Conservation (phyloP, 2,797 vertebrate species). For the Prionace glauca region DNA sequence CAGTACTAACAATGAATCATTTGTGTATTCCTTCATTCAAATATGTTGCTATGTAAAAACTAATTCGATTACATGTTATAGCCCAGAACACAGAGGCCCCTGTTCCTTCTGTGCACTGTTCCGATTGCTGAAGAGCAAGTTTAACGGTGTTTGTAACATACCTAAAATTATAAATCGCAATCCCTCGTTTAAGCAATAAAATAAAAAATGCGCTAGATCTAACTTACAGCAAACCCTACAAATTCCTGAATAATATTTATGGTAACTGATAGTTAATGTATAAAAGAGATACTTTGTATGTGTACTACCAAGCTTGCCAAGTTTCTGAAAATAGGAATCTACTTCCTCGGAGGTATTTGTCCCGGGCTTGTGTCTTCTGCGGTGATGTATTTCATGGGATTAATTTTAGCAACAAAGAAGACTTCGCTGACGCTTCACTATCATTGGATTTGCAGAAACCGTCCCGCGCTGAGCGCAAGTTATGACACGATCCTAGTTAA, state of each 20-base stretch:
- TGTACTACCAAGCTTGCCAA: background rate
- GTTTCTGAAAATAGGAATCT: background rate
- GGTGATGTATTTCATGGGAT: background rate
- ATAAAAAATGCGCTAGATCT: background rate
- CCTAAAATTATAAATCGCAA: background rate
- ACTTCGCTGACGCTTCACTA: background rate
- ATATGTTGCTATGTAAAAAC: background rate
- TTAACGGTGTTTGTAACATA: background rate
- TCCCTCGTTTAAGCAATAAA: background rate
- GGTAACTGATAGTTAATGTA: background rate
- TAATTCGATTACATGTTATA: conserved; percentile 1
- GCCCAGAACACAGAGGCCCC: background rate
- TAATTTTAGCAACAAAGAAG: background rate
- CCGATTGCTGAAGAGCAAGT: background rate
- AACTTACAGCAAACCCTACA: background rate
- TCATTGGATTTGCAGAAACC: background rate
- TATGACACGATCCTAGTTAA: background rate
- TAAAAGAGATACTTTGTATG: background rate
- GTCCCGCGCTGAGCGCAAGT: background rate
- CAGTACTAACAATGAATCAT: background rate
- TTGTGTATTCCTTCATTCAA: background rate
- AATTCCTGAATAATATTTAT: background rate
- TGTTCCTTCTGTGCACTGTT: background rate
- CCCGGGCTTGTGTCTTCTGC: background rate
- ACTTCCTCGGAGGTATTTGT: background rate